A percentile compares a stretch with the other conserved stretches of the same genome.
These are phyloP conservation scores for Strongylocentrotus purpuratus DNA, from an alignment of 35 echinoderm and acorn worm genomes.

Conservation along the genomic window DNA sequence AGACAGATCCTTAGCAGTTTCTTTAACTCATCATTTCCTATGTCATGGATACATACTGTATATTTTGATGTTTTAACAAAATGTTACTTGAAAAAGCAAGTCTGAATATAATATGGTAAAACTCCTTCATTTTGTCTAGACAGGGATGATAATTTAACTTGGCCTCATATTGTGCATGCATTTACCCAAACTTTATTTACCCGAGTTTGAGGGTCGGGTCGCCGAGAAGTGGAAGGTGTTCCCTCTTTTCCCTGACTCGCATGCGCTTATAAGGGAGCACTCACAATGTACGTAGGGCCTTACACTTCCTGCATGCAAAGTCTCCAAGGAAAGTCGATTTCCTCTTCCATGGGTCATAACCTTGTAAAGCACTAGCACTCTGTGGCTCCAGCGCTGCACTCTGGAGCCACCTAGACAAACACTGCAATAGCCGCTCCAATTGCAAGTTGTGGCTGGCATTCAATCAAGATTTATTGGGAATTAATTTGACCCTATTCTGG, in stretches of 20 bases:
- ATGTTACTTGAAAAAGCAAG: no score
- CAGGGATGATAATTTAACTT: no score
- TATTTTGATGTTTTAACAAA: no score
- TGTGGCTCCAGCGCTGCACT: neutral
- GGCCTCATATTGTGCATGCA: neutral
- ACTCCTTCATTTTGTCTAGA: no score
- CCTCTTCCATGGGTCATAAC: slow-evolving; percentile 9
- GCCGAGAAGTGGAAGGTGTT: neutral
- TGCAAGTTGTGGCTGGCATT: neutral
- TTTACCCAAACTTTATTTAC: neutral
- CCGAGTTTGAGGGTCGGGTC: neutral
- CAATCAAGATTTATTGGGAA: neutral
- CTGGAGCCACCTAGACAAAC: neutral
- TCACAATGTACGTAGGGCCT: slow-evolving; percentile 6
- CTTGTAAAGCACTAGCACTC: neutral
- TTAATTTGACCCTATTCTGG: slow-evolving; percentile 3
- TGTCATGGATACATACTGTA: no score
- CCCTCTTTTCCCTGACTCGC: neutral
- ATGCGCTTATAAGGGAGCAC: slow-evolving; percentile 15
- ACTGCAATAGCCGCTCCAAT: neutral
- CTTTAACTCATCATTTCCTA: no score
- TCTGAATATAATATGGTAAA: no score
- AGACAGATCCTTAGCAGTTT: no score
- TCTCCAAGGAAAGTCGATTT: slow-evolving; percentile 17
- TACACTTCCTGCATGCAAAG: slow-evolving; percentile 8